Conservation (phyloP, 2,113 vertebrate genomes). For the Martes martes region DNA sequence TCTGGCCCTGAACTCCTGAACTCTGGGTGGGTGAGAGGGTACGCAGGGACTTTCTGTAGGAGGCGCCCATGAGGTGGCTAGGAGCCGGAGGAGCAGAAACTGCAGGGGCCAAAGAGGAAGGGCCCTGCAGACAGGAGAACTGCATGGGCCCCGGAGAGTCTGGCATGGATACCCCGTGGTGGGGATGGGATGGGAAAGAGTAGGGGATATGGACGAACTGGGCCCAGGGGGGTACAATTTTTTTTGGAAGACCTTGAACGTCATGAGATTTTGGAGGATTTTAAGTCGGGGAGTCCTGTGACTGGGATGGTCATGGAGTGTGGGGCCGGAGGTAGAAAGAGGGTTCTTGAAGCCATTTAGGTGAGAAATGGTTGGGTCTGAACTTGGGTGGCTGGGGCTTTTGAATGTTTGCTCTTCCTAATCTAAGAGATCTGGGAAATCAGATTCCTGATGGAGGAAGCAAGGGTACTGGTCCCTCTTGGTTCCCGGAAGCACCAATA, state of each 20-base stretch:
- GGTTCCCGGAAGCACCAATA: not conserved
- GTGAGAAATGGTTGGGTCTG: not conserved
- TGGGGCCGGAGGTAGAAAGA: not conserved
- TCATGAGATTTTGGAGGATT: not conserved
- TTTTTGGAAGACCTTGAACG: not conserved
- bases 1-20: not conserved
- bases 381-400: not conserved
- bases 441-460: not conserved
- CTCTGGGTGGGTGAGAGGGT: not conserved
- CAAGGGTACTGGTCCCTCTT: not conserved
- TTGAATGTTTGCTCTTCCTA: not conserved
- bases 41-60: not conserved
- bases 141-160: not conserved
- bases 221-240: not conserved
- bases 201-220: rapidly evolving
- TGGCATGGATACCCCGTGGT: too few relatives aligned
- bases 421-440: not conserved
- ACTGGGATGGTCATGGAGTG: rapidly evolving
- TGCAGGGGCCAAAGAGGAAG: not conserved
- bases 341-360: not conserved
- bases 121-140: rapidly evolving
- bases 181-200: not conserved
- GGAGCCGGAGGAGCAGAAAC: not conserved
- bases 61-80: too few relatives aligned
- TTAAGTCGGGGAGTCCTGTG: not conserved